A percentile compares a stretch with the other conserved stretches of the same genome.
These are phyloP conservation scores for Salpingus planirostris DNA, from an alignment of 2,888 invertebrate species.

Conservation along the genomic window DNA sequence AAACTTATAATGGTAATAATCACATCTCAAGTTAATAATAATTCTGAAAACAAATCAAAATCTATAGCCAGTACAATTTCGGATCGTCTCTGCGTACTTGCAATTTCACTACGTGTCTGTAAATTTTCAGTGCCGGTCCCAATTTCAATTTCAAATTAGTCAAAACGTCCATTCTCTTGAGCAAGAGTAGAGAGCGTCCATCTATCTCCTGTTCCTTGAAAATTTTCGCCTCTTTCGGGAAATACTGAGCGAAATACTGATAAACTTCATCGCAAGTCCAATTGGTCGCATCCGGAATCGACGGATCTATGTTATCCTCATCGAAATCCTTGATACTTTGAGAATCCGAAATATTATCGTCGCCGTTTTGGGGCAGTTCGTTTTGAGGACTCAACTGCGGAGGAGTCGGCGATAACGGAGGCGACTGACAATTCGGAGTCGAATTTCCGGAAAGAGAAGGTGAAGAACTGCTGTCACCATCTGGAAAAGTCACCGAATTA, in stretches of 20 bases:
- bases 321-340: conserved; percentile 24
- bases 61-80: conserved; percentile 61
- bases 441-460: conserved; percentile 21
- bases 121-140: conserved; percentile 65
- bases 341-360: conserved; percentile 22
- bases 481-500: too few relatives aligned
- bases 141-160: conserved; percentile 72
- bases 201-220: conserved; percentile 90
- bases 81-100: conserved; percentile 71
- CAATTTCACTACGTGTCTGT: conserved; percentile 51
- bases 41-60: conserved; percentile 1
- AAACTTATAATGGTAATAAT: too few relatives aligned
- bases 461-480: conserved; percentile 12
- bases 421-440: conserved; percentile 22
- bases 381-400: conserved; percentile 37
- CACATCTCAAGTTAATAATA: too few relatives aligned
- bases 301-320: conserved; percentile 49
- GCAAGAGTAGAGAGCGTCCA: conserved; percentile 75
- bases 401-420: conserved; percentile 29
- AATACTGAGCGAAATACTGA: conserved; percentile 67
- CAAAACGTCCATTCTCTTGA: conserved; percentile 77
- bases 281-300: conserved; percentile 67
- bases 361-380: conserved; percentile 12
- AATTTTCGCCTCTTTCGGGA: conserved; percentile 70
- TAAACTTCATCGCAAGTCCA: conserved; percentile 82